Evolutionary conservation across 2,113 vertebrate species (phyloP).

Genomic region (Cynopterus brachyotis): DNA sequence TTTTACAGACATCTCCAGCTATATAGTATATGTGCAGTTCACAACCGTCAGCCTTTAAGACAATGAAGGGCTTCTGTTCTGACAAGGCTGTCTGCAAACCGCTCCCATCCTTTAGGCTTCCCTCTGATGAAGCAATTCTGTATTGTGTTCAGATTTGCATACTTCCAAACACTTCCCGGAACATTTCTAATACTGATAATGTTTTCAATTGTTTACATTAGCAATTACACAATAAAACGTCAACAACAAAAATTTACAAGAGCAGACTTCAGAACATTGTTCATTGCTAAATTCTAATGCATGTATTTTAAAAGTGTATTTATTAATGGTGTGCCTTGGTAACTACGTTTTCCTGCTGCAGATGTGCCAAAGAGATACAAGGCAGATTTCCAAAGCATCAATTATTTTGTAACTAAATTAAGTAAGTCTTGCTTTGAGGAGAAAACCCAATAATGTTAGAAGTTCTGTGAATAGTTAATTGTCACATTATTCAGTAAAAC

Average conservation of each 20-base stretch:
- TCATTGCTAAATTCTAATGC: background rate
- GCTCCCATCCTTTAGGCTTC: background rate
- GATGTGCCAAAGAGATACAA: background rate
- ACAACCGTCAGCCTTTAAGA: background rate
- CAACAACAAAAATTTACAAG: background rate
- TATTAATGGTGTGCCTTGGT: background rate
- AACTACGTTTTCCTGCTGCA: background rate
- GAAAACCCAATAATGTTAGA: background rate
- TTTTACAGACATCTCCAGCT: background rate
- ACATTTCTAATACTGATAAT: background rate
- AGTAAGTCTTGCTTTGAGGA: background rate
- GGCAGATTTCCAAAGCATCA: background rate
- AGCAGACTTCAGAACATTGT: background rate
- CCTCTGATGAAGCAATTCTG: background rate
- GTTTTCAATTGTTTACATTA: background rate
- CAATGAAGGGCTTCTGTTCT: background rate
- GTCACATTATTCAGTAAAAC: background rate
- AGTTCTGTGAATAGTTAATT: background rate
- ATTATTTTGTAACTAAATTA: background rate
- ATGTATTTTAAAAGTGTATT: background rate
- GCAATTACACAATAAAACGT: background rate
- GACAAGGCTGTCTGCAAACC: background rate
- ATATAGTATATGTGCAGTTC: background rate
- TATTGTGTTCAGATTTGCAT: background rate
- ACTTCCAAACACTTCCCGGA: background rate